Evolutionary conservation across 2,113 vertebrate genomes (phyloP).

Genomic region (Larimichthys polyactis): DNA sequence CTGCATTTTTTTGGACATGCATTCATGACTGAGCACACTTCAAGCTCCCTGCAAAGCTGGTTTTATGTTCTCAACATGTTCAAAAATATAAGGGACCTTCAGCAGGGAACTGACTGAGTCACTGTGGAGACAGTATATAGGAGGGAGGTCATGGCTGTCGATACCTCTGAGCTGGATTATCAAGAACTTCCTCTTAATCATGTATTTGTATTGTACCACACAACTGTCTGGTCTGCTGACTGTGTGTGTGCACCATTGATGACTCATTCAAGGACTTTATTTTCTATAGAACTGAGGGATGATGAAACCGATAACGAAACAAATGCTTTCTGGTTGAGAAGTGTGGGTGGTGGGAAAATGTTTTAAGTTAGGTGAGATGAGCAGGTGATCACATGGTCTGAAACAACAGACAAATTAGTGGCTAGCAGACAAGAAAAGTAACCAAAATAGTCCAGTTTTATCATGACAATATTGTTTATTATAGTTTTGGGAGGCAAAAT

Average conservation of each 20-base stretch:
- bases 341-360: not conserved
- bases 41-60: not conserved
- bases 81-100: not conserved
- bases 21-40: not conserved
- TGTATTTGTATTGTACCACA: not conserved
- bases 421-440: not conserved
- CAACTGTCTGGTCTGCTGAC: not conserved
- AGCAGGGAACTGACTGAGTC: constrained; percentile 14
- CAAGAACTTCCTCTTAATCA: not conserved
- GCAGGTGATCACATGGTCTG: not conserved
- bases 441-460: not conserved
- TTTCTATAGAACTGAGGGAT: not conserved
- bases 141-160: not conserved
- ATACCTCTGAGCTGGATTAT: constrained; percentile 37
- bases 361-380: too few relatives aligned
- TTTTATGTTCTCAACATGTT: not conserved
- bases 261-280: not conserved
- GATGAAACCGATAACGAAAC: not conserved
- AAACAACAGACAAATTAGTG: not conserved
- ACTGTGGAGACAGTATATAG: not conserved
- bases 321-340: not conserved
- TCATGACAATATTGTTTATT: too few relatives aligned
- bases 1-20: not conserved
- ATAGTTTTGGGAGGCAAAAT: too few relatives aligned
- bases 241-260: not conserved